These are phyloP conservation scores for Bucco capensis DNA, from an alignment of 2,113 vertebrate species.

Conservation along the genomic window DNA sequence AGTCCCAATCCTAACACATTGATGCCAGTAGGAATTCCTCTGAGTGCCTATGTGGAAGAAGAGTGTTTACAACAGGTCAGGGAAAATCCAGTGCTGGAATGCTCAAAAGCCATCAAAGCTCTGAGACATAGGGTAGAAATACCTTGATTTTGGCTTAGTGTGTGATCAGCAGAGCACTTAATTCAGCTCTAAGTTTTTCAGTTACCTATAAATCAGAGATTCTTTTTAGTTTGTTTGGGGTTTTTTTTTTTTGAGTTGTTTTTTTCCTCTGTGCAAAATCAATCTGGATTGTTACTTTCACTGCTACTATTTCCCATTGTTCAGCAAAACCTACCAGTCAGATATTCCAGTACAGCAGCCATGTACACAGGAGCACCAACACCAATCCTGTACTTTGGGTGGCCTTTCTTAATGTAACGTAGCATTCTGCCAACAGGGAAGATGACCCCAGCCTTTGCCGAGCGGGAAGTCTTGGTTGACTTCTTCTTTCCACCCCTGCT, in stretches of 20 bases:
- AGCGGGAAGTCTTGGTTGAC: constrained; percentile 91
- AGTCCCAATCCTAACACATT: neutral
- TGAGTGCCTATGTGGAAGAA: neutral
- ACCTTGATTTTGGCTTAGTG: neutral
- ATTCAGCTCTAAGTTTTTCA: neutral
- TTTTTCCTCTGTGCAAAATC: neutral
- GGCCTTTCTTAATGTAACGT: constrained; percentile 92
- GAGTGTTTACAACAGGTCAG: neutral
- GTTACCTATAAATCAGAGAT: neutral
- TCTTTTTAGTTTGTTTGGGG: too few relatives aligned
- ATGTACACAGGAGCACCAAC: constrained; percentile 96
- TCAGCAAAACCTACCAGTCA: constrained; percentile 84
- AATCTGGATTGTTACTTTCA: neutral
- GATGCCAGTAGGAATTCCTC: neutral
- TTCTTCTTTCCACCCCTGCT: constrained; percentile 98
- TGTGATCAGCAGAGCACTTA: neutral
- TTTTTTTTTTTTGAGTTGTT: too few relatives aligned
- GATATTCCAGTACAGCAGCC: constrained; percentile 95
- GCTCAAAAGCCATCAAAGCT: neutral
- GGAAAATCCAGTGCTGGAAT: neutral
- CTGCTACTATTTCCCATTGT: neutral
- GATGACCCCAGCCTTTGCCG: constrained; percentile 93
- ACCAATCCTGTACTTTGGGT: constrained; percentile 93
- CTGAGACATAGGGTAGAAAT: neutral
- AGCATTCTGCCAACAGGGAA: constrained; percentile 98